phyloP scores from a whole-genome alignment of 2,113 vertebrate species.

The Cyprinodon variegatus region DNA sequence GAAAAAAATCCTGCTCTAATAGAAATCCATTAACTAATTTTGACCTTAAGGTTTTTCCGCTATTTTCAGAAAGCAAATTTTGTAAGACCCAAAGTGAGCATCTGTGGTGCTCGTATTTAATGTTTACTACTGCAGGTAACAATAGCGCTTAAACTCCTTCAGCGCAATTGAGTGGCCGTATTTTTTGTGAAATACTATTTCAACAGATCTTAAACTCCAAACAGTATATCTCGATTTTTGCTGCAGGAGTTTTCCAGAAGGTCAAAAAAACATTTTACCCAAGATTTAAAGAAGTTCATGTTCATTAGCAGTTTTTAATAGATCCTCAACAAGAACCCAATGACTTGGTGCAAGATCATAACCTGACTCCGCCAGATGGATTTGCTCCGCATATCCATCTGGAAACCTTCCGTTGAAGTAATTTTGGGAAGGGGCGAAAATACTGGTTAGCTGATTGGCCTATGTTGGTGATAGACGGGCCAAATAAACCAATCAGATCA shows the following conservation, averaged over 20 bases:
- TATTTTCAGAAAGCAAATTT: neutral
- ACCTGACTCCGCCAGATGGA: no score
- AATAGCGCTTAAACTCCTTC: neutral
- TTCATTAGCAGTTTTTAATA: neutral
- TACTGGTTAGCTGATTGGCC: no score
- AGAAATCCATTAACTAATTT: neutral
- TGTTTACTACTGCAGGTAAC: neutral
- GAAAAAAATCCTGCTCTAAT: slow-evolving; percentile 16
- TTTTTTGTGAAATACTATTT: no score
- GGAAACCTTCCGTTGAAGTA: no score
- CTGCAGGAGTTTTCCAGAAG: no score
- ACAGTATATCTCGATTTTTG: no score
- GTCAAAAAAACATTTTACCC: neutral
- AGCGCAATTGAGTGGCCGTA: neutral
- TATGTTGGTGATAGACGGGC: no score
- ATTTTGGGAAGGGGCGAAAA: no score
- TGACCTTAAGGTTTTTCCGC: neutral
- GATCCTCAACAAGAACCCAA: neutral
- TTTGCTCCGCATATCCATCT: no score
- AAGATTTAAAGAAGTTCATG: neutral
- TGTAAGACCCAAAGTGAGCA: neutral
- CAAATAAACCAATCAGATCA: no score
- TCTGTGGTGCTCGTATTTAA: neutral
- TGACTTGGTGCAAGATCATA: no score
- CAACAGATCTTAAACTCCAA: no score